Evolutionary conservation across 2,888 invertebrate species (phyloP).

Genomic region (Cataglyphis altisquamis): DNA sequence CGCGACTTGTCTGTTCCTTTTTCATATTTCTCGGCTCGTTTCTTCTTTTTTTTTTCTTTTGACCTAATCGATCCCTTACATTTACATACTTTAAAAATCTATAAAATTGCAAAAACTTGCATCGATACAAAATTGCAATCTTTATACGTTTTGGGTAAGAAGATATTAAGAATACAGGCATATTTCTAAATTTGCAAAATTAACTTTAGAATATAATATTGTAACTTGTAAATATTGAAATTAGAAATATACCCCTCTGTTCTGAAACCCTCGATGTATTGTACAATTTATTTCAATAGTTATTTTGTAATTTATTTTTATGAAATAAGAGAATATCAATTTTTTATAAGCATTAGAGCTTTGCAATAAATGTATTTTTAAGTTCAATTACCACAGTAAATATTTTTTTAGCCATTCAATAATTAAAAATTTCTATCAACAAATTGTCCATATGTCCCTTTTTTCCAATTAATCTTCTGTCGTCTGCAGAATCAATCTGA

Average conservation of each 20-base stretch:
- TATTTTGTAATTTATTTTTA: background rate
- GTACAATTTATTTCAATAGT: background rate
- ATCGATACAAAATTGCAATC: background rate
- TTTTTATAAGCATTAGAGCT: background rate
- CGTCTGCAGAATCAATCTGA: background rate
- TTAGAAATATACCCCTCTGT: too few relatives aligned
- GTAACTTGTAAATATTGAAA: too few relatives aligned
- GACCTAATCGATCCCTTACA: constrained; percentile 2
- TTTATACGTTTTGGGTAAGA: too few relatives aligned
- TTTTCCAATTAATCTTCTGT: background rate
- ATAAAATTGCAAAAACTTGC: background rate
- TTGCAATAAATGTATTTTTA: background rate
- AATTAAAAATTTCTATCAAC: constrained; percentile 27
- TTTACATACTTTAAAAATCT: background rate
- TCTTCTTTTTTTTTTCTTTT: constrained; percentile 22
- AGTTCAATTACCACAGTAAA: constrained; percentile 17
- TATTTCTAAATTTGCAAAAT: too few relatives aligned
- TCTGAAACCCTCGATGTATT: background rate
- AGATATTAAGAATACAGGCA: too few relatives aligned
- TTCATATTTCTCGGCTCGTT: constrained; percentile 16
- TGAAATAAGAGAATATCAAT: background rate
- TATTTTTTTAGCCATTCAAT: background rate
- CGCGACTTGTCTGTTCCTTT: constrained; percentile 24
- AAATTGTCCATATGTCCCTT: background rate
- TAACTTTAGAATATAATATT: too few relatives aligned